Evolutionary conservation across 2,113 vertebrate genomes (phyloP).

Genomic region (Heterocephalus glaber): DNA sequence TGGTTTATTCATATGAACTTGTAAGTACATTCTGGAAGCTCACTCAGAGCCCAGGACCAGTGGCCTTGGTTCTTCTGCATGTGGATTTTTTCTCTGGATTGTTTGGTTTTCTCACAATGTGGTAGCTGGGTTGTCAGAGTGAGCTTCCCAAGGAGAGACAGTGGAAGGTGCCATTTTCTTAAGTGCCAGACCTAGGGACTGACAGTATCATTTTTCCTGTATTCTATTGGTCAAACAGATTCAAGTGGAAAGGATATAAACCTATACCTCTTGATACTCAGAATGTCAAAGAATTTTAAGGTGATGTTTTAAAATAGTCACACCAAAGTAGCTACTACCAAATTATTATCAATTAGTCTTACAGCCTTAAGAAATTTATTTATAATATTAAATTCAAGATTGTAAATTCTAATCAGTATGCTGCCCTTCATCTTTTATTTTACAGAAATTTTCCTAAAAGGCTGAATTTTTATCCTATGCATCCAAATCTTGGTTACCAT

Average conservation of each 20-base stretch:
- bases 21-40: background rate
- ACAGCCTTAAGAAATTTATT: background rate
- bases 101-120: background rate
- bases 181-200: background rate
- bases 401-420: slow-evolving; percentile 21
- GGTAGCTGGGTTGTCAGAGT: background rate
- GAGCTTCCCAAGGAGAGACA: background rate
- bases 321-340: background rate
- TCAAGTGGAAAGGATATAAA: background rate
- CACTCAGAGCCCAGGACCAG: background rate
- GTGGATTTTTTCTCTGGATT: background rate
- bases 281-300: slow-evolving; percentile 34
- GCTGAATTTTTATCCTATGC: background rate
- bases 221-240: background rate
- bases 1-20: background rate
- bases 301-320: slow-evolving; percentile 4
- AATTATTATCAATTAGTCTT: slow-evolving; percentile 33
- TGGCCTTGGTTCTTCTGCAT: background rate
- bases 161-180: background rate
- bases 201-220: background rate
- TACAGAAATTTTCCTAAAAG: slow-evolving; percentile 40
- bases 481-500: slow-evolving; percentile 29
- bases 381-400: slow-evolving; percentile 34
- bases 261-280: background rate
- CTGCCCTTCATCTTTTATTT: slow-evolving; percentile 50